phyloP scores from a whole-genome alignment of 2,797 vertebrate species.

The Lateolabrax maculatus region DNA sequence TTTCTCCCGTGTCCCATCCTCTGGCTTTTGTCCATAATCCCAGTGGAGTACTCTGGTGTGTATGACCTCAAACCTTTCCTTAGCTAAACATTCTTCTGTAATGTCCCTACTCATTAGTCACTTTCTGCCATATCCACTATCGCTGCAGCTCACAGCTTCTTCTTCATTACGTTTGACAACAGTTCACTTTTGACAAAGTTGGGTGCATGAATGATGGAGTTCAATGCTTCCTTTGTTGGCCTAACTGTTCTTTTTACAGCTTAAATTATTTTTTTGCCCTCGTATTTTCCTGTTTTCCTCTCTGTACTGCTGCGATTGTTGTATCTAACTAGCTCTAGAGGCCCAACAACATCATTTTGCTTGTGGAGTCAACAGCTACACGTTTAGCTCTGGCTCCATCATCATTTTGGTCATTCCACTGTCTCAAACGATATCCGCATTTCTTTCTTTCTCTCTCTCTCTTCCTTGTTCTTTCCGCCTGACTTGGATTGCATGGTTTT shows the following conservation, averaged over 20 bases:
- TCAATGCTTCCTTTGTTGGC: conserved; percentile 48
- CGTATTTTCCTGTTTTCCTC: conserved; percentile 44
- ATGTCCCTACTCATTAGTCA: conserved; percentile 72
- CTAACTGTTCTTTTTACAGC: conserved; percentile 69
- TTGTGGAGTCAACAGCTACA: conserved; percentile 64
- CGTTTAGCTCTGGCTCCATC: conserved; percentile 67
- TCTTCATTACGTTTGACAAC: conserved; percentile 46
- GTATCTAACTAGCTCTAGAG: conserved; percentile 38
- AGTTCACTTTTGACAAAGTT: conserved; percentile 27
- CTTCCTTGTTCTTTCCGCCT: conserved; percentile 73
- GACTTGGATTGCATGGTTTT: conserved; percentile 89
- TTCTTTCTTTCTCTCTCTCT: conserved; percentile 69
- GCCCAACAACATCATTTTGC: conserved; percentile 58
- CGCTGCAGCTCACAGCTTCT: conserved; percentile 51
- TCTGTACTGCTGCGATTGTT: conserved; percentile 27
- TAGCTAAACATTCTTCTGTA: conserved; percentile 70
- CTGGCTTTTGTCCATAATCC: conserved; percentile 81
- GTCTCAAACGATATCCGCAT: conserved; percentile 79
- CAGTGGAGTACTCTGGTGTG: conserved; percentile 90
- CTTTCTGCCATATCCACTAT: conserved; percentile 67
- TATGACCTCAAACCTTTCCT: conserved; percentile 85
- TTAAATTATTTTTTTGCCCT: conserved; percentile 41
- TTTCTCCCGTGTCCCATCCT: conserved; percentile 82
- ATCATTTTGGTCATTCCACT: conserved; percentile 77
- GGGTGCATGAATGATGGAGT: conserved; percentile 63